Base-by-base conservation (phyloP, 2,113 vertebrate genomes). In the Numida meleagris region DNA sequence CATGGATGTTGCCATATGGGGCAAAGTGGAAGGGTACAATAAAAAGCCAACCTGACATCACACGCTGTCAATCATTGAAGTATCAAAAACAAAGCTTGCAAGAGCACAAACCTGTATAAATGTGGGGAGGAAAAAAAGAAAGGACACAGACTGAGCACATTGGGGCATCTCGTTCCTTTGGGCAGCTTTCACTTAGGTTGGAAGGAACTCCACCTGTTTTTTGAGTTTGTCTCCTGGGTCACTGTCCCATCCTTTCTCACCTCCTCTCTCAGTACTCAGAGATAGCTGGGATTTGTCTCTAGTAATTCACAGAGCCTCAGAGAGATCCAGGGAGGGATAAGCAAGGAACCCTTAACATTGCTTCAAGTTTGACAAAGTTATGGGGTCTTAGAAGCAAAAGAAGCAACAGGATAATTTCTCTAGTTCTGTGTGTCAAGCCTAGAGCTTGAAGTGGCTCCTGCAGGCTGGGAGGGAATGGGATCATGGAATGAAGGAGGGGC, bases 11-110 rank as follows among this genome's bases (percentile, higher is more conserved):
- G 82, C 76, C 36, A 10, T 15, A 48, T n/a, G 34, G 67, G 70
- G 68, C n/a, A 92, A 75, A 40, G 43, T 59, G 59, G 40, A 89
- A 94, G 42, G 80, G 34, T 55, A 70, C 45, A 88, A 74, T 79
- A 93, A 88, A 93, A 93, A 96, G 72, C 85, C 94, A 96, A 96
- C 70, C 76, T 93, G 91, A 94, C 94, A 95, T 94, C 93, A 97
- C 88, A 96, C 55, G 2, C 75, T 74, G 88, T 77, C 89, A 95
- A 86, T 93, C 89, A 89, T 88, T 70, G 83, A 94, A 91, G 88
- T 96, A 94, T 95, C 75, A 93, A 95, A 97, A 96, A 57, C 88
- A 91, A 96, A 96, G 87, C 78, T 86, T 96, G 82, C 85, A 89
- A 92, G 92, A 95, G 86, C 85, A 96, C 85, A 91, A 80, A 74